These are phyloP conservation scores for Mormoops blainvillei DNA, from an alignment of 2,113 vertebrate species.

Conservation along the genomic window DNA sequence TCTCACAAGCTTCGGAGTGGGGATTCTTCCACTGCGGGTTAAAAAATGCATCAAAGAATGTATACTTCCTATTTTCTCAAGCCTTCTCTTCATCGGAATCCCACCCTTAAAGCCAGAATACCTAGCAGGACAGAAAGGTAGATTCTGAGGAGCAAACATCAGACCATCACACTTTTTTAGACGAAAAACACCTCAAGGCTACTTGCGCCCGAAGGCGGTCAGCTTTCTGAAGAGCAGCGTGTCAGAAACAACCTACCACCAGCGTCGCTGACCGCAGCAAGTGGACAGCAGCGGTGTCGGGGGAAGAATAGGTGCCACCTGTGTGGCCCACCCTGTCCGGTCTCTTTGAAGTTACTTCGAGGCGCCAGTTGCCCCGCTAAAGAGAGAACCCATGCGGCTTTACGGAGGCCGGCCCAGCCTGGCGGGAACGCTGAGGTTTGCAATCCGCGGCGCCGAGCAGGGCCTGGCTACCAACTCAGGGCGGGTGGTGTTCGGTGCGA, in stretches of 20 bases:
- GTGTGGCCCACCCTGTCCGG: not conserved
- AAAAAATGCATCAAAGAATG: not conserved
- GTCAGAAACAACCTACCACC: not conserved
- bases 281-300: rapidly evolving
- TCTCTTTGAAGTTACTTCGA: not conserved
- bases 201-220: not conserved
- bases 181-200: not conserved
- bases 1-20: not conserved
- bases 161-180: not conserved
- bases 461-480: not conserved
- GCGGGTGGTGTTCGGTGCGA: not conserved
- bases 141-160: not conserved
- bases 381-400: not conserved
- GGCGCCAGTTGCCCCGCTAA: not conserved
- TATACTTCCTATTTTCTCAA: not conserved
- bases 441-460: not conserved
- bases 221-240: not conserved
- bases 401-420: not conserved
- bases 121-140: not conserved
- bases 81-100: not conserved
- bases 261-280: not conserved
- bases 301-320: not conserved
- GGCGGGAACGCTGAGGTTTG: not conserved
- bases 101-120: not conserved
- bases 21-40: not conserved